Evolutionary conservation across 2,113 vertebrate species (phyloP).

Genomic region (Blennius ocellaris): DNA sequence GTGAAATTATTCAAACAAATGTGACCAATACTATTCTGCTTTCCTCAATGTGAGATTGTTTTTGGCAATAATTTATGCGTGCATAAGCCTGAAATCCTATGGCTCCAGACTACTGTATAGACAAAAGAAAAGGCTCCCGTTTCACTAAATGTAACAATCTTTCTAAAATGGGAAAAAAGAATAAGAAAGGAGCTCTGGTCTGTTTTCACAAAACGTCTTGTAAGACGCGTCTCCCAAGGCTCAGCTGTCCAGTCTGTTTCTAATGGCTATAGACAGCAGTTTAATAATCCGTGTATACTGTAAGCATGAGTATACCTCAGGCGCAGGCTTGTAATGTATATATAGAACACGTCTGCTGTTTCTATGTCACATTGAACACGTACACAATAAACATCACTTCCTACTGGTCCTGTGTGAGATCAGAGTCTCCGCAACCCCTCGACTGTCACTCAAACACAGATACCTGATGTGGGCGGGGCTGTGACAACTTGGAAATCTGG

Average conservation of each 20-base stretch:
- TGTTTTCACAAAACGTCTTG: constrained; percentile 1
- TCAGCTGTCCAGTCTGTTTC: not conserved
- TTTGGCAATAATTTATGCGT: not conserved
- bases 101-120: not conserved
- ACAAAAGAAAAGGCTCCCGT: not conserved
- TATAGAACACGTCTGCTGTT: constrained; percentile 34
- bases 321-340: constrained; percentile 5
- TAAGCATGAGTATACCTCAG: constrained; percentile 9
- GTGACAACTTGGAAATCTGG: constrained; percentile 71
- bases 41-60: not conserved
- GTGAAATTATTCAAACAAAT: not conserved
- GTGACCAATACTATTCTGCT: not conserved
- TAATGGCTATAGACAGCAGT: constrained; percentile 36
- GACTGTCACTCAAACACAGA: constrained; percentile 69
- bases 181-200: not conserved
- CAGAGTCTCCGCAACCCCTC: constrained; percentile 58
- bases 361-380: constrained; percentile 47
- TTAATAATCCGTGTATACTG: not conserved
- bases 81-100: not conserved
- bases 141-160: constrained; percentile 1
- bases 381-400: constrained; percentile 53
- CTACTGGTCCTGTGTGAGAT: constrained; percentile 64
- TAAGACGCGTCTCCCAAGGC: not conserved
- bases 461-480: constrained; percentile 75
- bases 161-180: not conserved